Percentiles rank a stretch among this genome's conserved stretches.
These are phyloP conservation scores for Passer domesticus DNA, from an alignment of 2,113 vertebrate genomes.

Conservation along the genomic window DNA sequence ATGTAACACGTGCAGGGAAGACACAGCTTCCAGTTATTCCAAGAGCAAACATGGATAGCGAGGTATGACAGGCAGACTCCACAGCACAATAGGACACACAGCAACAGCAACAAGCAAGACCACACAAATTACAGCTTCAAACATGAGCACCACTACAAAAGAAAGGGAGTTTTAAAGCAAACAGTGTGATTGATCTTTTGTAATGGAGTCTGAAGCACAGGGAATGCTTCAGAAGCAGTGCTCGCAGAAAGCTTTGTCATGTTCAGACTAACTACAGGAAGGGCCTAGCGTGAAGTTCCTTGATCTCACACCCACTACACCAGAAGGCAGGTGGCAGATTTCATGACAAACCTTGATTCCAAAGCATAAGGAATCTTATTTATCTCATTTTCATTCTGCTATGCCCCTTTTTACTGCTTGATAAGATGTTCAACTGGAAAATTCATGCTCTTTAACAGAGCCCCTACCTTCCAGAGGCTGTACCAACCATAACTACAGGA, in stretches of 20 bases:
- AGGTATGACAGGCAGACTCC: not conserved
- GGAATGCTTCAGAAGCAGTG: not conserved
- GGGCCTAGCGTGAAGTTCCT: not conserved
- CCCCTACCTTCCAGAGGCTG: not conserved
- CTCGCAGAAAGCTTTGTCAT: not conserved
- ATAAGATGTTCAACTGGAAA: not conserved
- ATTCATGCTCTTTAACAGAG: not conserved
- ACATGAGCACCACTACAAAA: not conserved
- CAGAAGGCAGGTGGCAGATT: not conserved
- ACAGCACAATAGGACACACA: not conserved
- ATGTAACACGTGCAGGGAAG: not conserved
- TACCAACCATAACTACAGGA: not conserved
- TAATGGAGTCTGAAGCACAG: not conserved
- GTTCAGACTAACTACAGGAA: not conserved
- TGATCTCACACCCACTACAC: not conserved
- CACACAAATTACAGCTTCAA: not conserved
- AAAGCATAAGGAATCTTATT: not conserved
- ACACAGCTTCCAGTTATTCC: not conserved
- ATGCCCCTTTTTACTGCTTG: not conserved
- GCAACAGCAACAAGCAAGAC: not conserved
- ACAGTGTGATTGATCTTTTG: not conserved
- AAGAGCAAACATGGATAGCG: not conserved
- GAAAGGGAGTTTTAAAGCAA: not conserved
- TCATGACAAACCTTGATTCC: not conserved
- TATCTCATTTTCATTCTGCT: not conserved